Percentiles rank a stretch among this genome's conserved stretches.
Conservation (phyloP, 2,113 vertebrate genomes). For the Sylvilagus bachmani region DNA sequence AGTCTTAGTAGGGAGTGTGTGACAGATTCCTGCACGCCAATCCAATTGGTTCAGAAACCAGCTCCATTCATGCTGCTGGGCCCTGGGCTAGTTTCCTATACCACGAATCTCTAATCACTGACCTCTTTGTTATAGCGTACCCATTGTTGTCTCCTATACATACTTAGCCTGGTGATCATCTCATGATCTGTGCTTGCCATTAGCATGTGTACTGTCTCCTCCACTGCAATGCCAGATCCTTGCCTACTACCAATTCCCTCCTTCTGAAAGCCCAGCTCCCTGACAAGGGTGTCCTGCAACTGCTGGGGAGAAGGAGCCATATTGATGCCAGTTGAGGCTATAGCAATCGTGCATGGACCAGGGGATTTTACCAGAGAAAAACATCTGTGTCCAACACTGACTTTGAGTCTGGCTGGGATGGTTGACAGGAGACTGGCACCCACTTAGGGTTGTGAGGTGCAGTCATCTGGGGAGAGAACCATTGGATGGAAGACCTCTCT, state of each 20-base stretch:
- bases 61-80: neutral
- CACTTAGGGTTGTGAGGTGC: too few relatives aligned
- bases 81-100: neutral
- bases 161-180: neutral
- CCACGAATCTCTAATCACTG: neutral
- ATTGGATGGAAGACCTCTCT: too few relatives aligned
- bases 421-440: too few relatives aligned
- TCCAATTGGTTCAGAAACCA: neutral
- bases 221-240: neutral
- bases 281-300: too few relatives aligned
- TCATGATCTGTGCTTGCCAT: neutral
- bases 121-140: neutral
- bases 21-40: neutral
- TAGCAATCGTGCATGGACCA: too few relatives aligned
- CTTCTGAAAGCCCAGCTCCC: neutral
- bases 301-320: too few relatives aligned
- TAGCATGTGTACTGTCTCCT: neutral
- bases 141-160: neutral
- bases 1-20: neutral
- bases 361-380: too few relatives aligned
- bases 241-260: neutral
- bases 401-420: too few relatives aligned
- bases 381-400: too few relatives aligned
- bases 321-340: too few relatives aligned
- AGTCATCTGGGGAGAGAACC: too few relatives aligned